Evolutionary conservation across 2,797 vertebrate genomes (phyloP), one percentile per base, ranked within the genome.

Genomic region (Rhinogobio ventralis): DNA sequence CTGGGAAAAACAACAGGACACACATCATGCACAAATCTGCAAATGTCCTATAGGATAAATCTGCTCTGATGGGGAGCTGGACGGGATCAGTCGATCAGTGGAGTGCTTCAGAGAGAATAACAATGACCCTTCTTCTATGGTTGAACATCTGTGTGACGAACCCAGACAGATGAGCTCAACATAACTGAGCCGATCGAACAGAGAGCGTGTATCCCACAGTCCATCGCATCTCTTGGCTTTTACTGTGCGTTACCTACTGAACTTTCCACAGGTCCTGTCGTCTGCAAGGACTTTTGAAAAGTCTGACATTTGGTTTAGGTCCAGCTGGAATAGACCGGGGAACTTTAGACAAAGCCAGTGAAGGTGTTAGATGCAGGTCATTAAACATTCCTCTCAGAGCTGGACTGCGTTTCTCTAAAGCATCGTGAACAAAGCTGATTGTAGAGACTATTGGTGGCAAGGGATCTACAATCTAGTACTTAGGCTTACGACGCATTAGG

Each of bases 1-100:
- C 98, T 99, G 90, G 3, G 83, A 11, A 69, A 86, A 17, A 25
- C 6, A 7, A 57, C 20, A 39, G 3, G 36, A 30, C 25, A 33
- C 2, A 1, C 46, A 33, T 20, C n/a, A 42, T 42, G 36, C 20
- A 60, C 10, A 60, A 4, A 11, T 4, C 8, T 36, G 33, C 13
- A 69, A n/a, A 4, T 1, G 20, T 39, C 23, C 20, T 3, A 23
- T 39, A 39, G 9, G 0, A 69, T 69, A 3, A n/a, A 42, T 42
- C 67, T 7, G 2, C 20, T 69, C 2, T 10, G 66, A 39, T 23
- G 19, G n/a, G 66, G 17, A 0, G 1, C 30, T 66, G 62, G 28
- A 19, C 39, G 39, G 39, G 36, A 9, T 10, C 39, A 9, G 39
- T 19, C 33, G 28, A 17, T n/a, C 55, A 57, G 20, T 20, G 4